phyloP scores from a whole-genome alignment of 2,888 invertebrate genomes.

The Lycaena phlaeas region DNA sequence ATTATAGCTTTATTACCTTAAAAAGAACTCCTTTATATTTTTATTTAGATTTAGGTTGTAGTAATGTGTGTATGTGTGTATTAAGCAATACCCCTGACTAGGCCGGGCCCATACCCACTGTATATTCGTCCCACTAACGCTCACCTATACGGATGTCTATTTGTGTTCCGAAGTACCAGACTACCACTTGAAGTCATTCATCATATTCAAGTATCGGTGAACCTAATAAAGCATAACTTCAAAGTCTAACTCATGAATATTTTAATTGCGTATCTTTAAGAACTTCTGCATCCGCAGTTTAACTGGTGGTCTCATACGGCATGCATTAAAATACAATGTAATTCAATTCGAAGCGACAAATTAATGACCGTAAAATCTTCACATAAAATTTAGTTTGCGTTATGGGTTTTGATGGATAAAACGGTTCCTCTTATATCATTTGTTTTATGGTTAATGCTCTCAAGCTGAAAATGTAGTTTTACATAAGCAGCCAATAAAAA shows the following conservation, averaged over 20 bases:
- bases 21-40: too few species aligned
- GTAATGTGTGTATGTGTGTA: not conserved
- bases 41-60: too few species aligned
- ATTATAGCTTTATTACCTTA: too few species aligned
- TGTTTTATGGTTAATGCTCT: not conserved
- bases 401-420: not conserved
- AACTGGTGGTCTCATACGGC: conserved; percentile 18
- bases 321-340: conserved; percentile 27
- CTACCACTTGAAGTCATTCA: conserved; percentile 48
- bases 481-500: too few species aligned
- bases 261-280: conserved; percentile 37
- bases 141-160: conserved; percentile 29
- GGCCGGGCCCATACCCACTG: too few species aligned
- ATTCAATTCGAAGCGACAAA: conserved; percentile 22
- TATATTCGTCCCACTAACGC: too few species aligned
- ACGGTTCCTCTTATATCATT: conserved; percentile 1
- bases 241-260: conserved; percentile 37
- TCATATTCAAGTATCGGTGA: conserved; percentile 41
- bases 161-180: too few species aligned
- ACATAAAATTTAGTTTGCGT: conserved; percentile 15
- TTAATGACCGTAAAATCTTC: conserved; percentile 16
- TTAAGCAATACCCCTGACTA: too few species aligned
- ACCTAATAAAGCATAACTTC: conserved; percentile 32
- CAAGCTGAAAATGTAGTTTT: too few species aligned
- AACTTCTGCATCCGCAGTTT: conserved; percentile 21